Evolutionary conservation across 1,140 invertebrate species (phyloP).

Genomic region (Drosophila mauritiana): DNA sequence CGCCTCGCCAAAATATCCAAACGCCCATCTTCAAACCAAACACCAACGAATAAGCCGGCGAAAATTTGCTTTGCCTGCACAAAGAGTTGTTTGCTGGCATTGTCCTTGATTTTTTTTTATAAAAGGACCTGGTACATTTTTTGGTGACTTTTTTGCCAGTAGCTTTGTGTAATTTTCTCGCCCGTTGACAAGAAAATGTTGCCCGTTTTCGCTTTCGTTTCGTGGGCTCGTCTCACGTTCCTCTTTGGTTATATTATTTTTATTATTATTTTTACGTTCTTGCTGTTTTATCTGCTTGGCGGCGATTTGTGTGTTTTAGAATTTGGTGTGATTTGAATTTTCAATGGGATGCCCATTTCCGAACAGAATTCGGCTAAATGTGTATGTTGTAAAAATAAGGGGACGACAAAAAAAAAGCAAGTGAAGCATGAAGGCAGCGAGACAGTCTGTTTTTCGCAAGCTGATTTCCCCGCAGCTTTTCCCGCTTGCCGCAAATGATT

Average conservation of each 20-base stretch:
- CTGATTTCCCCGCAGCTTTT: background rate
- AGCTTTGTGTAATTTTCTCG: slow-evolving; percentile 50
- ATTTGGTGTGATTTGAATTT: slow-evolving; percentile 80
- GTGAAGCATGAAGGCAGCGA: slow-evolving; percentile 48
- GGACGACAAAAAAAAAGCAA: slow-evolving; percentile 33
- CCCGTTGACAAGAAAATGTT: slow-evolving; percentile 53
- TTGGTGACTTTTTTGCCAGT: slow-evolving; percentile 1
- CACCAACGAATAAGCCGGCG: background rate
- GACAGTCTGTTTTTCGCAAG: slow-evolving; percentile 2
- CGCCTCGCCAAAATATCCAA: slow-evolving; percentile 39
- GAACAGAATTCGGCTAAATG: slow-evolving; percentile 39
- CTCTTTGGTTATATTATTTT: slow-evolving; percentile 47
- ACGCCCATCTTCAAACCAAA: background rate
- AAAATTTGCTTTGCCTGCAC: slow-evolving; percentile 57
- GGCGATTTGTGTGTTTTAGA: slow-evolving; percentile 80
- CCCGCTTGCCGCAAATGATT: slow-evolving; percentile 46
- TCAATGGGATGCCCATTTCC: slow-evolving; percentile 61
- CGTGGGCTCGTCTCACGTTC: background rate
- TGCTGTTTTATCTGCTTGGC: slow-evolving; percentile 62
- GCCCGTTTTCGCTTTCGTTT: slow-evolving; percentile 19
- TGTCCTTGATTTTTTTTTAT: slow-evolving; percentile 16
- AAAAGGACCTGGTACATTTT: background rate
- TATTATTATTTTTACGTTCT: slow-evolving; percentile 80
- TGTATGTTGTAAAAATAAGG: slow-evolving; percentile 35
- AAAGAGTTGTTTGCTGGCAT: slow-evolving; percentile 44